A percentile compares a stretch with the other conserved stretches of the same genome.
phyloP scores from a whole-genome alignment of 2,888 invertebrate genomes.

The Drosophila colorata region DNA sequence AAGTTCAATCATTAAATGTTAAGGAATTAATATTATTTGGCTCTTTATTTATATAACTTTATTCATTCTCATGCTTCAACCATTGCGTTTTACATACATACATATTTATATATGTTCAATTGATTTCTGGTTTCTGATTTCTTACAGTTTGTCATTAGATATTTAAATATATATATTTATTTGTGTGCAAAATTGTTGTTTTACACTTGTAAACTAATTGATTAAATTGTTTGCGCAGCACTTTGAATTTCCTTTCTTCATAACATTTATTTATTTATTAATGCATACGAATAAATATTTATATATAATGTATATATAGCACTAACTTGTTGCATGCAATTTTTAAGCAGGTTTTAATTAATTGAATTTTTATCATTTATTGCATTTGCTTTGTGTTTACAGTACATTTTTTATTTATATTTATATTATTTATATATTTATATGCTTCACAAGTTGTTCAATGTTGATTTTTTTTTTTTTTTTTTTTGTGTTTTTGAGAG shows the following conservation, averaged over 20 bases:
- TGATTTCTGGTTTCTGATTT: slow-evolving; percentile 23
- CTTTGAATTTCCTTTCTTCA: slow-evolving; percentile 33
- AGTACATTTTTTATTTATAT: slow-evolving; percentile 45
- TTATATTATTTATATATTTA: slow-evolving; percentile 56
- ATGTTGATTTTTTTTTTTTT: slow-evolving; percentile 1
- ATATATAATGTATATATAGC: slow-evolving; percentile 60
- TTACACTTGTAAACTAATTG: slow-evolving; percentile 45
- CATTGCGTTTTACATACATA: slow-evolving; percentile 46
- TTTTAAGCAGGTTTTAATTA: slow-evolving; percentile 60
- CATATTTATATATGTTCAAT: slow-evolving; percentile 42
- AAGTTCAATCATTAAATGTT: slow-evolving; percentile 43
- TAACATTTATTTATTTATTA: slow-evolving; percentile 59
- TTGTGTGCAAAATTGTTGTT: slow-evolving; percentile 21
- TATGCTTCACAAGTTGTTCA: slow-evolving; percentile 59
- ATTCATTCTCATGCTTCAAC: slow-evolving; percentile 53
- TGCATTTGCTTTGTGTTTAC: slow-evolving; percentile 59
- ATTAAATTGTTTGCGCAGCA: slow-evolving; percentile 61
- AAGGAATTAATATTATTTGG: slow-evolving; percentile 40
- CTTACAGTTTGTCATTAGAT: slow-evolving; percentile 35
- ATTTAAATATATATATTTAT: slow-evolving; percentile 19
- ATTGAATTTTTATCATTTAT: slow-evolving; percentile 60
- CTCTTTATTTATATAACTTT: slow-evolving; percentile 64
- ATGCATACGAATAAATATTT: slow-evolving; percentile 68
- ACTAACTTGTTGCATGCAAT: slow-evolving; percentile 69
- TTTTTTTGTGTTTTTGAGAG: slow-evolving; percentile 34